These are phyloP conservation scores for Nycticorax nycticorax DNA, from an alignment of 2,113 vertebrate genomes.

Conservation along the genomic window DNA sequence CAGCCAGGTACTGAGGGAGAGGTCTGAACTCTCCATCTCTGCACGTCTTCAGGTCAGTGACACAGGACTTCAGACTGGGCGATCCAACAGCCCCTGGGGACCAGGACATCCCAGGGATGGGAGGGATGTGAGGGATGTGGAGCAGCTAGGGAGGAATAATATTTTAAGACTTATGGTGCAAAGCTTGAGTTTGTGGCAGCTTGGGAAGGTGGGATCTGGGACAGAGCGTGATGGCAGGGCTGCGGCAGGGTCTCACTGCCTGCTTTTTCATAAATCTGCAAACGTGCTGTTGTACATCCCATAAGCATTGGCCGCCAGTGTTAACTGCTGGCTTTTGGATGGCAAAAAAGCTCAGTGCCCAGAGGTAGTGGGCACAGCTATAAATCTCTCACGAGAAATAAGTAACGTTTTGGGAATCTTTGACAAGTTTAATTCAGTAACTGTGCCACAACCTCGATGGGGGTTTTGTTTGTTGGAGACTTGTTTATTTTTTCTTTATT, in stretches of 20 bases:
- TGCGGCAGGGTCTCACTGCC: neutral
- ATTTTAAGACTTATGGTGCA: neutral
- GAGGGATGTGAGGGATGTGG: neutral
- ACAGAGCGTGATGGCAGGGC: neutral
- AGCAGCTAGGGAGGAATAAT: neutral
- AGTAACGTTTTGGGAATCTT: neutral
- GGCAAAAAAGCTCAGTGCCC: neutral
- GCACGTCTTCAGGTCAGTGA: neutral
- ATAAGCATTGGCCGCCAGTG: fast-evolving
- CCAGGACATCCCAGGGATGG: fast-evolving
- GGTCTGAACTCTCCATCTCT: neutral
- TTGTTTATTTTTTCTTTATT: neutral
- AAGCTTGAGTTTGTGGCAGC: neutral
- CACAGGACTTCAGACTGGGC: neutral
- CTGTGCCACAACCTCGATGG: neutral
- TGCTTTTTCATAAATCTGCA: neutral
- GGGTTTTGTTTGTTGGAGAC: neutral
- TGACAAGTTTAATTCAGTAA: neutral
- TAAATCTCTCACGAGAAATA: neutral
- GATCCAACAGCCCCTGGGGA: neutral
- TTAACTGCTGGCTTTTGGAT: neutral
- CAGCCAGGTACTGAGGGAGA: fast-evolving
- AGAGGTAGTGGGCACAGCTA: neutral
- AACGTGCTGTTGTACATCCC: fast-evolving
- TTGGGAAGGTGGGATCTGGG: neutral